Conservation (phyloP, 2,888 invertebrate genomes). For the Cynaeus angustus region DNA sequence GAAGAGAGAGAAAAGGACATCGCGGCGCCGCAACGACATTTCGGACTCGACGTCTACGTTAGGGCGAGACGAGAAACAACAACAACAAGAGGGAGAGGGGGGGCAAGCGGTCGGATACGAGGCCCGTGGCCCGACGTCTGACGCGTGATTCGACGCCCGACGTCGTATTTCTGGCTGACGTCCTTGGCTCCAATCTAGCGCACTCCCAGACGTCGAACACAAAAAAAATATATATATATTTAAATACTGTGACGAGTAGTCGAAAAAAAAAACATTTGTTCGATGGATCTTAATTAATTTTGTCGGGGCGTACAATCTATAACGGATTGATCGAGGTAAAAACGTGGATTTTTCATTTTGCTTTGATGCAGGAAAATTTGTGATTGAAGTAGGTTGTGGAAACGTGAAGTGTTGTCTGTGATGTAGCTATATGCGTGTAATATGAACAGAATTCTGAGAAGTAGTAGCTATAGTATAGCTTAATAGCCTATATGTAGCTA, state of each 20-base stretch:
- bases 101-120: constrained; percentile 22
- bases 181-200: constrained; percentile 39
- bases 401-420: no score
- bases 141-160: constrained; percentile 41
- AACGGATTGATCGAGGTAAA: no score
- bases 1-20: constrained; percentile 2
- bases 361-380: no score
- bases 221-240: constrained; percentile 1
- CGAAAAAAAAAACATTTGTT: constrained; percentile 21
- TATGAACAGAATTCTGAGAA: no score
- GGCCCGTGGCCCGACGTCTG: constrained; percentile 41
- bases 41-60: constrained; percentile 23
- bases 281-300: no score
- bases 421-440: no score
- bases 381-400: no score
- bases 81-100: constrained; percentile 8
- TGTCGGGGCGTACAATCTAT: no score
- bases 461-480: no score
- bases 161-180: constrained; percentile 45
- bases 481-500: no score
- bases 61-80: constrained; percentile 24
- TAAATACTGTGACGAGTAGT: constrained; percentile 1
- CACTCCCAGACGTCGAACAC: constrained; percentile 13
- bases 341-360: no score
- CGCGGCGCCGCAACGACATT: constrained; percentile 35